These are phyloP conservation scores for Sebastes cheni DNA, from an alignment of 2,797 vertebrate genomes.

Conservation along the genomic window DNA sequence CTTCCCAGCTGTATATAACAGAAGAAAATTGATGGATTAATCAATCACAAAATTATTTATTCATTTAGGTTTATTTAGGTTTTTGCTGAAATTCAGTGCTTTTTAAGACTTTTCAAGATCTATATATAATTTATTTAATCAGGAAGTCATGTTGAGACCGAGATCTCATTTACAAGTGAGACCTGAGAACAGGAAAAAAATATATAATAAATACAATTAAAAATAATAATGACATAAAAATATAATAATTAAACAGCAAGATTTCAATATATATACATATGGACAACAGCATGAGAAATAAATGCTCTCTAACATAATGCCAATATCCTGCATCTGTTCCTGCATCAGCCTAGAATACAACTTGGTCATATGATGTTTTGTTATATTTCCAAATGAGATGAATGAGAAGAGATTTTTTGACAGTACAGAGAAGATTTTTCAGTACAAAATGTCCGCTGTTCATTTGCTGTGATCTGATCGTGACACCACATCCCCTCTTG, in stretches of 20 bases:
- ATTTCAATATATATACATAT: too few relatives aligned
- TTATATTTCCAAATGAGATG: neutral
- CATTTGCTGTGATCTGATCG: neutral
- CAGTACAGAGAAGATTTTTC: neutral
- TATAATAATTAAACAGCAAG: too few relatives aligned
- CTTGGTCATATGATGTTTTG: neutral
- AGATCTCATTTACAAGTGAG: too few relatives aligned
- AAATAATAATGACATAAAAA: too few relatives aligned
- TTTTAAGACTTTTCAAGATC: neutral
- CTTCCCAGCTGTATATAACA: neutral
- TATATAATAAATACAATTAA: too few relatives aligned
- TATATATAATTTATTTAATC: too few relatives aligned
- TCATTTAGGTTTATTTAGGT: neutral
- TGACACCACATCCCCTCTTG: neutral
- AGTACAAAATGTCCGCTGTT: conserved; percentile 15
- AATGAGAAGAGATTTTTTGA: neutral
- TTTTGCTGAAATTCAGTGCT: neutral
- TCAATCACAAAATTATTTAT: neutral
- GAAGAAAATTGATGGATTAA: neutral
- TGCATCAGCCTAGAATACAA: too few relatives aligned
- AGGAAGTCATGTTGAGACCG: too few relatives aligned
- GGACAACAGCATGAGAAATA: too few relatives aligned
- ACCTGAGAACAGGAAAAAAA: too few relatives aligned
- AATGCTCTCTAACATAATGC: too few relatives aligned
- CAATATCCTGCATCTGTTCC: too few relatives aligned